Evolutionary conservation across 2,797 vertebrate genomes (phyloP), one percentile per base, ranked within the genome.

Genomic region (Pogonophryne albipinna): DNA sequence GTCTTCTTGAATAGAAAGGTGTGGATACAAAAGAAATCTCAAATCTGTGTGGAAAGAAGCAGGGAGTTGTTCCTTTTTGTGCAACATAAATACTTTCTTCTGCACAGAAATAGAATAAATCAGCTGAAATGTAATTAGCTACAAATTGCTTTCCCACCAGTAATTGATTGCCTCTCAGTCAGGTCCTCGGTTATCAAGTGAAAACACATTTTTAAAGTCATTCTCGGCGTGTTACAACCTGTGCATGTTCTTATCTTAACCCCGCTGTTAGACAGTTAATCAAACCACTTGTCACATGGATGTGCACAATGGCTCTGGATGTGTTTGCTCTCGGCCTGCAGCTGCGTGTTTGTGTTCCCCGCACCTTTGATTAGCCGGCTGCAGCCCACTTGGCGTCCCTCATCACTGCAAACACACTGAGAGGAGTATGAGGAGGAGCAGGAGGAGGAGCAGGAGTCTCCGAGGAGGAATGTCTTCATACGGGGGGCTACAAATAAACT

Each of bases 351-450:
- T 89, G 74, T 55, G 72, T 86, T 86, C 80, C 47, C 56, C 76
- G 80, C 50, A 52, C 80, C 75, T 88, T 84, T 86, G 93, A 95
- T 96, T 94, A 96, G 94, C 23, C 89, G 91, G 47, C 89, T 96
- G 94, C 94, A 95, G 76, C 94, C 80, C 41, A 95, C 94, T 87
- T 95, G 95, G 78, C 89, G 90, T 74, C 95, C 95, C 74, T 95
- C 88, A 79, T 96, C 95, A 79, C 92, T 93, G 85, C 94, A 38
- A 95, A 82, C 94, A 94, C 13, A 95, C 50, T 7, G 96, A 95
- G 66, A 95, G 80, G 27, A 27, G 27, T 4, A 27, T 3, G 27
- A 27, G 27, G n/a, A n/a, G 0, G 95, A 89, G 19, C 94, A 59
- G 27, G 66, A 95, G 80, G 31, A 91, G 95, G 61, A 72, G 0